Percentiles rank a stretch among this genome's conserved stretches.
phyloP scores from a whole-genome alignment of 1,140 invertebrate genomes.

The Dinothrombium tinctorium region DNA sequence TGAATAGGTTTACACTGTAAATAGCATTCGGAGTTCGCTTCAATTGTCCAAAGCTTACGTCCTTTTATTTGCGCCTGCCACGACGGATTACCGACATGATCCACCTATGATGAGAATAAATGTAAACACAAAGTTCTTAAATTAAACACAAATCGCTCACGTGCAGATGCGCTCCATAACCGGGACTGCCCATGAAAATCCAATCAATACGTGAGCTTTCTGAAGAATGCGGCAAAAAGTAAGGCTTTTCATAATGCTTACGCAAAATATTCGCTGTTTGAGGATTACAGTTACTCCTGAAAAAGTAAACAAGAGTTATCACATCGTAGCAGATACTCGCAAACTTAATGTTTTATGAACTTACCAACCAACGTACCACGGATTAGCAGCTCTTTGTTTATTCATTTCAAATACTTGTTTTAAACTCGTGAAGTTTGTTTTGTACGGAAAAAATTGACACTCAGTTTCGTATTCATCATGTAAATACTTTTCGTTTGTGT shows the following conservation, averaged over 20 bases:
- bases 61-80: conserved; percentile 83
- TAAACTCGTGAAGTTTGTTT: conserved; percentile 51
- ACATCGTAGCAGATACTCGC: background rate
- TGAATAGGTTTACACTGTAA: conserved; percentile 40
- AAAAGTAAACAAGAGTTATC: background rate
- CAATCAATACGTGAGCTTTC: conserved; percentile 69
- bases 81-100: conserved; percentile 65
- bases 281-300: conserved; percentile 68
- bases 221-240: conserved; percentile 57
- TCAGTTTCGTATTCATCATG: conserved; percentile 20
- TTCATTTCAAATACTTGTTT: conserved; percentile 45
- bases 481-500: conserved; percentile 24
- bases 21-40: conserved; percentile 67
- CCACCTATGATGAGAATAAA: conserved; percentile 24
- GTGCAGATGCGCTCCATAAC: conserved; percentile 78
- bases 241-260: conserved; percentile 52
- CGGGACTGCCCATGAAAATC: conserved; percentile 86
- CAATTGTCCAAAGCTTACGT: conserved; percentile 55
- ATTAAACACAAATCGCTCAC: conserved; percentile 31
- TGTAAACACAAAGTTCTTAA: background rate
- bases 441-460: conserved; percentile 79
- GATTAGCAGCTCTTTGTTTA: conserved; percentile 18
- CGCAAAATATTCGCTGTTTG: conserved; percentile 44
- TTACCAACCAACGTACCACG: conserved; percentile 81
- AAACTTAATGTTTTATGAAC: conserved; percentile 16